These are phyloP conservation scores for Porites divaricata DNA, from an alignment of 92 coral and sea anemone species.

Conservation along the genomic window DNA sequence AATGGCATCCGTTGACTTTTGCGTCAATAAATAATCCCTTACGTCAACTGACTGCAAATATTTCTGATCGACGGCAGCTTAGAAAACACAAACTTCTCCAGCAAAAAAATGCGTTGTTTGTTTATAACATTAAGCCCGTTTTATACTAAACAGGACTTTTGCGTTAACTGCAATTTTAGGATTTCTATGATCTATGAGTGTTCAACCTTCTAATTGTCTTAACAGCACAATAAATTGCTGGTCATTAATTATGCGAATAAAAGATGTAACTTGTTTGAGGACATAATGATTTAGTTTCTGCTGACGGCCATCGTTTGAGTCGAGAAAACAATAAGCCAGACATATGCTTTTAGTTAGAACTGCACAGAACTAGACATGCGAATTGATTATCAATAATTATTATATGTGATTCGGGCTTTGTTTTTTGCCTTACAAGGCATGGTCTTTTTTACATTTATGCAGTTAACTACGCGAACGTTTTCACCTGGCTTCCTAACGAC, in stretches of 20 bases:
- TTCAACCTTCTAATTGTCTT: too few species aligned
- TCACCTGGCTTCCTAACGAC: not conserved
- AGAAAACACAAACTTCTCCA: not conserved
- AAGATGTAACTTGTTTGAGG: too few species aligned
- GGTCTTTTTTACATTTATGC: not conserved
- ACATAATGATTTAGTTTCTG: too few species aligned
- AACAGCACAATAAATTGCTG: too few species aligned
- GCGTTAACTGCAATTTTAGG: not conserved
- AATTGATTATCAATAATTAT: too few species aligned
- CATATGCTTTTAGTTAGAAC: too few species aligned
- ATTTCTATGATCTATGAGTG: not conserved
- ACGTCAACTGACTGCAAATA: not conserved
- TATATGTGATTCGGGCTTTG: too few species aligned
- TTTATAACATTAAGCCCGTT: not conserved
- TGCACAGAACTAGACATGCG: too few species aligned
- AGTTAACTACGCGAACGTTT: not conserved
- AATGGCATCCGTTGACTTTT: not conserved
- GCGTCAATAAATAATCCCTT: not conserved
- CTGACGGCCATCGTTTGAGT: too few species aligned
- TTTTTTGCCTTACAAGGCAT: too few species aligned
- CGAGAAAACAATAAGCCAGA: too few species aligned
- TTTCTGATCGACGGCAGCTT: conserved; percentile 3
- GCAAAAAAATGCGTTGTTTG: not conserved
- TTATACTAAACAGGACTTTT: not conserved
- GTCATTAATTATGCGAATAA: too few species aligned